These are phyloP conservation scores for Gallinago jamesoni DNA, from an alignment of 2,113 vertebrate genomes.

Conservation along the genomic window DNA sequence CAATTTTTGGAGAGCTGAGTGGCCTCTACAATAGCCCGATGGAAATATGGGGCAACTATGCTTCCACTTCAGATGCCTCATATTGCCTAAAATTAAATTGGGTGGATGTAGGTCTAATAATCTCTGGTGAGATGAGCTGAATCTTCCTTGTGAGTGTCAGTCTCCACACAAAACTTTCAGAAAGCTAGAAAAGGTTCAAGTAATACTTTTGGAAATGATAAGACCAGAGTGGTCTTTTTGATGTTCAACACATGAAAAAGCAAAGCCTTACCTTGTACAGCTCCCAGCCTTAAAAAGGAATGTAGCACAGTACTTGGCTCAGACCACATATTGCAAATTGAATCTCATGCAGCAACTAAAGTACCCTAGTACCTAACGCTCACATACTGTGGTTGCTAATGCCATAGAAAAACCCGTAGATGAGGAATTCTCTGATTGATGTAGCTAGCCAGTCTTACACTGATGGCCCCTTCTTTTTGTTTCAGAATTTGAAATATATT, in stretches of 20 bases:
- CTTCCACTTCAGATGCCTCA: neutral
- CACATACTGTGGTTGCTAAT: neutral
- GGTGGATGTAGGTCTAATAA: neutral
- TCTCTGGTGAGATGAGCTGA: neutral
- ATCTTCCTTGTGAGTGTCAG: neutral
- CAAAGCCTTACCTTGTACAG: neutral
- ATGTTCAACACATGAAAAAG: neutral
- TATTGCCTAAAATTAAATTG: neutral
- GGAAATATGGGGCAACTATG: neutral
- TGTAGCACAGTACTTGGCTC: neutral
- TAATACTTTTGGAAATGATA: neutral
- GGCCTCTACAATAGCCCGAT: neutral
- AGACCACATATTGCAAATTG: neutral
- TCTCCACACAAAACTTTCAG: neutral
- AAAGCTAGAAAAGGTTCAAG: neutral
- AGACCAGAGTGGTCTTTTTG: neutral
- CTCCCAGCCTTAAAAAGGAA: neutral
- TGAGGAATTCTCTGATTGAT: neutral
- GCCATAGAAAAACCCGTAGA: neutral
- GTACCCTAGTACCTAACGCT: fast-evolving
- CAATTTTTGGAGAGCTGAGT: neutral
- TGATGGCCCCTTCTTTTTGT: neutral
- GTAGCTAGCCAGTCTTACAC: neutral
- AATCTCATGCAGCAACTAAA: neutral
- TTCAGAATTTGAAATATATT: neutral